These are phyloP conservation scores for Ciconia stormi DNA, from an alignment of 2,113 vertebrate species.

Conservation along the genomic window DNA sequence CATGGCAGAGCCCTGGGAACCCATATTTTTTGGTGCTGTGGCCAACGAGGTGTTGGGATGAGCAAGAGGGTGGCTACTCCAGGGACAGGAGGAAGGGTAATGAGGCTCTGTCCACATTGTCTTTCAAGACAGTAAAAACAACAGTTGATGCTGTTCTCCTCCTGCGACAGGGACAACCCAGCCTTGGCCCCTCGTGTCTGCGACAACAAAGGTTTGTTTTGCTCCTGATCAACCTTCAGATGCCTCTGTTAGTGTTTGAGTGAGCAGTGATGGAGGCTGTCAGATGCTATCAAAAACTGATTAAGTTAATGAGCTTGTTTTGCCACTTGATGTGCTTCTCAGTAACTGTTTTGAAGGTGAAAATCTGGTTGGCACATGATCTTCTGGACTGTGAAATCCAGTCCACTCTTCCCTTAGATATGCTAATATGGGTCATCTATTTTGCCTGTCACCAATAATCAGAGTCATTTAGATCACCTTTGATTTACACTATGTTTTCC, in stretches of 20 bases:
- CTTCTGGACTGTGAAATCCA: neutral
- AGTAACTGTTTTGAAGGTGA: conserved; percentile 16
- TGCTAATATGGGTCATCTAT: neutral
- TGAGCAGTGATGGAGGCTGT: conserved; percentile 17
- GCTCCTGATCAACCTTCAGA: conserved; percentile 30
- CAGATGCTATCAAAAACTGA: conserved; percentile 33
- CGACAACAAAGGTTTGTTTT: neutral
- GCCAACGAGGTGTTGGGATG: neutral
- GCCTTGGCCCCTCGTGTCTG: neutral
- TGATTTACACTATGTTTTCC: neutral
- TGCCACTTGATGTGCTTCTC: conserved; percentile 11
- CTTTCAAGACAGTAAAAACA: neutral
- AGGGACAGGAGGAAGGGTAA: neutral
- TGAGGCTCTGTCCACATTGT: rapidly evolving
- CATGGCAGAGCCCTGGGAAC: neutral
- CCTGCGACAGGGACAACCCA: rapidly evolving
- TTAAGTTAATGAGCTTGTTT: conserved; percentile 48
- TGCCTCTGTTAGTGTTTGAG: neutral
- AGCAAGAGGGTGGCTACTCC: neutral
- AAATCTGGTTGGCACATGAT: neutral
- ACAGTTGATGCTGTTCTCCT: neutral
- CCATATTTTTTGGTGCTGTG: neutral
- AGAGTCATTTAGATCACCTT: neutral
- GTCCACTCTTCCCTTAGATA: neutral
- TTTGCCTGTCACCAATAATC: neutral